phyloP scores from a whole-genome alignment of 2,797 vertebrate genomes.

The Yasuhikotakia modesta region DNA sequence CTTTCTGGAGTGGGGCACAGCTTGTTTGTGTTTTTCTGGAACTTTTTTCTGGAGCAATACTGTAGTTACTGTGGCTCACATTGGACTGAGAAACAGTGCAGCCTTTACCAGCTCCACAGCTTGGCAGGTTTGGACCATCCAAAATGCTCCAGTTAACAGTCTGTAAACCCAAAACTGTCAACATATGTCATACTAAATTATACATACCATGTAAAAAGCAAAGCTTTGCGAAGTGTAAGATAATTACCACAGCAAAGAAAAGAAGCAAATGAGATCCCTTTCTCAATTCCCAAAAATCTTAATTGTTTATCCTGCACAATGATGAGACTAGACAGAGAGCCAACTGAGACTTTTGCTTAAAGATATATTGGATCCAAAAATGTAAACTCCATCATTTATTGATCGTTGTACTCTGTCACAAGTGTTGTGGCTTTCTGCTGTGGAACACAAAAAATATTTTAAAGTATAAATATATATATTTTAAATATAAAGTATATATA shows the following conservation, averaged over 20 bases:
- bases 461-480: no score
- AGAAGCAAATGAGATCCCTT: neutral
- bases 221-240: slow-evolving; percentile 1
- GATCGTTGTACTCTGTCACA: neutral
- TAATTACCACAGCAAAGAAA: neutral
- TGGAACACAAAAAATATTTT: no score
- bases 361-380: neutral
- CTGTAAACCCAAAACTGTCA: slow-evolving; percentile 15
- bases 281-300: no score
- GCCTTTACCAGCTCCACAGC: slow-evolving; percentile 14
- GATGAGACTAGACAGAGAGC: neutral
- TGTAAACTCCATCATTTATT: neutral
- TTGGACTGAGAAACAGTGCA: slow-evolving; percentile 43
- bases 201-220: neutral
- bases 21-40: slow-evolving; percentile 35
- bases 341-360: neutral
- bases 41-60: slow-evolving; percentile 10
- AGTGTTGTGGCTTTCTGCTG: no score
- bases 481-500: no score
- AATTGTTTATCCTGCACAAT: neutral
- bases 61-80: slow-evolving; percentile 12
- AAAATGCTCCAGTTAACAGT: slow-evolving; percentile 26
- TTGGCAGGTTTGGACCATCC: slow-evolving; percentile 9
- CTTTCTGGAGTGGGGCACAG: slow-evolving; percentile 45
- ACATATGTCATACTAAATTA: slow-evolving; percentile 5